These are phyloP conservation scores for Oryzias melastigma DNA, from an alignment of 2,113 vertebrate genomes.

Conservation along the genomic window DNA sequence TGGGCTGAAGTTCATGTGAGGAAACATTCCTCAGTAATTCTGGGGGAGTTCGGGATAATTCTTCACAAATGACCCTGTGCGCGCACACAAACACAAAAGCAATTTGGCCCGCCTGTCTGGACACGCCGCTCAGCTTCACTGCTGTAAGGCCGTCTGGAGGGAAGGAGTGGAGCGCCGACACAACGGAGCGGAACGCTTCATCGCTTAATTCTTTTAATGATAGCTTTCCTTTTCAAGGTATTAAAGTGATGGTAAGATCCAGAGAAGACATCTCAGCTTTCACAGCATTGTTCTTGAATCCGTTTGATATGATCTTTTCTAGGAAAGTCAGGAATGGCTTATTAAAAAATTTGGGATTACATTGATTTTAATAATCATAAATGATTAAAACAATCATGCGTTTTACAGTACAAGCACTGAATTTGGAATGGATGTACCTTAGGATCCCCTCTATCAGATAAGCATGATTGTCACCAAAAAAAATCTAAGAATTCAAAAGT, in stretches of 20 bases:
- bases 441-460: too few species aligned
- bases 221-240: slow-evolving; percentile 10
- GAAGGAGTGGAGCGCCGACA: slow-evolving; percentile 1
- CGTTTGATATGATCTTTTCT: too few species aligned
- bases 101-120: slow-evolving; percentile 42
- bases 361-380: too few species aligned
- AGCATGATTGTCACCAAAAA: too few species aligned
- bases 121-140: slow-evolving; percentile 40
- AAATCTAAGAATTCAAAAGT: too few species aligned
- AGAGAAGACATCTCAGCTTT: not conserved
- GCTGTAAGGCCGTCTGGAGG: not conserved
- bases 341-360: too few species aligned
- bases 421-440: too few species aligned
- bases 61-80: slow-evolving; percentile 49
- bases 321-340: too few species aligned
- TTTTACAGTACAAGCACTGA: too few species aligned
- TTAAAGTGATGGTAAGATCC: not conserved
- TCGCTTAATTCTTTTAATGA: slow-evolving; percentile 37
- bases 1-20: slow-evolving; percentile 16
- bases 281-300: too few species aligned
- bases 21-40: slow-evolving; percentile 53
- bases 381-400: too few species aligned
- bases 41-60: slow-evolving; percentile 44
- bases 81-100: not conserved
- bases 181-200: slow-evolving; percentile 4